Conservation (phyloP, 2,888 invertebrate species). For the Microdon myrmicae region DNA sequence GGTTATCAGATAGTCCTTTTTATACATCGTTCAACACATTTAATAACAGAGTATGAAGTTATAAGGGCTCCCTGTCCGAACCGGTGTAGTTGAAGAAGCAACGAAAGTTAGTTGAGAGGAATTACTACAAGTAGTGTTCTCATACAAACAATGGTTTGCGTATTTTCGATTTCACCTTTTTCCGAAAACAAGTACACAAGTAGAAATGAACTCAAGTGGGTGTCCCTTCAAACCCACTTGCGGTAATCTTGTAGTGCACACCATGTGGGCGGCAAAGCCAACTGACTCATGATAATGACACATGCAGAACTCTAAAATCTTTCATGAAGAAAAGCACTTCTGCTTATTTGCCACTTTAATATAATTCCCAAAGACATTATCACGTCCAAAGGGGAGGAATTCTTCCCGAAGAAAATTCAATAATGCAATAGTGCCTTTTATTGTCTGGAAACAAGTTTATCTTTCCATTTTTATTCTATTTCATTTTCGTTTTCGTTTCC, state of each 20-base stretch:
- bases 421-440: too few species aligned
- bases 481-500: too few species aligned
- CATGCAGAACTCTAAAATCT: too few species aligned
- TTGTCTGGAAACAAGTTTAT: conserved; percentile 22
- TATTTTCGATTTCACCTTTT: too few species aligned
- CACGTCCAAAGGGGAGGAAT: too few species aligned
- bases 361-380: conserved; percentile 35
- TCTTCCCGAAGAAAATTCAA: too few species aligned
- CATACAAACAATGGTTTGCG: too few species aligned
- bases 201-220: conserved; percentile 28
- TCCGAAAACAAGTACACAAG: conserved; percentile 8
- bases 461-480: conserved; percentile 1
- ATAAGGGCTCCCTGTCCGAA: conserved; percentile 1
- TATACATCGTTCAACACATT: background rate
- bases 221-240: conserved; percentile 10
- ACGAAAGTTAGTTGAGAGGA: conserved; percentile 35
- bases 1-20: conserved; percentile 31
- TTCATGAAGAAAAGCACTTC: too few species aligned
- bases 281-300: conserved; percentile 27
- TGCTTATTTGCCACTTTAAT: conserved; percentile 26
- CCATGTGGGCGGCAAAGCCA: conserved; percentile 18
- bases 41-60: conserved; percentile 9
- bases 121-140: conserved; percentile 23
- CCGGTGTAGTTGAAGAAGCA: conserved; percentile 23
- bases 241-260: too few species aligned